Evolutionary conservation across 2,888 invertebrate genomes (phyloP).

Genomic region (Tipula helvola): DNA sequence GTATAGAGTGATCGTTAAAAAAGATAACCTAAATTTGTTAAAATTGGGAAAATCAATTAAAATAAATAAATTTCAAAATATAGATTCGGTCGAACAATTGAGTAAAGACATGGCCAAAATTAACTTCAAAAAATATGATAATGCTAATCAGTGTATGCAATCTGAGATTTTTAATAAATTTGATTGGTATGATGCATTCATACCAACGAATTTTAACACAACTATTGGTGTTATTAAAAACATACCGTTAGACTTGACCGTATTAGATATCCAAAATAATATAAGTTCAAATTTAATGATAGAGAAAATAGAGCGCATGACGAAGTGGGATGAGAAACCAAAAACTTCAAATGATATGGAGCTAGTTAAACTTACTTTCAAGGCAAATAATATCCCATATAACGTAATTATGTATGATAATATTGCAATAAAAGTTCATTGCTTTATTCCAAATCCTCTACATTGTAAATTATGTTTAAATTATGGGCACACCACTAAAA

Average conservation of each 20-base stretch:
- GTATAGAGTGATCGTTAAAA: no score
- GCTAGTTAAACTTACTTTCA: neutral
- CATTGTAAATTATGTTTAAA: neutral
- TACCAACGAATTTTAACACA: neutral
- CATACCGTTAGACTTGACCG: neutral
- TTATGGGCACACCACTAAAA: neutral
- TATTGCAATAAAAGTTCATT: neutral
- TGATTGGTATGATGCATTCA: neutral
- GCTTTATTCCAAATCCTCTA: neutral
- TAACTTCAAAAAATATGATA: neutral
- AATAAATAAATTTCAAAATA: no score
- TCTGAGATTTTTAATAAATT: no score
- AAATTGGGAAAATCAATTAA: no score
- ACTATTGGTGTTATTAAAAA: neutral
- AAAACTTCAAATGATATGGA: neutral
- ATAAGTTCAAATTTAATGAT: neutral
- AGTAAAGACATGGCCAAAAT: no score
- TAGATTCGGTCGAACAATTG: no score
- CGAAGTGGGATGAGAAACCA: neutral
- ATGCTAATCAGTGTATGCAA: no score
- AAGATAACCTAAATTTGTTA: no score
- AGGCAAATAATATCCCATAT: neutral
- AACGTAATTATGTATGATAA: neutral
- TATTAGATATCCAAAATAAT: neutral
- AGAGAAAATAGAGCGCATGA: neutral